These are phyloP conservation scores for Dolichallabes microphthalmus DNA, from an alignment of 2,113 vertebrate species.

Conservation along the genomic window DNA sequence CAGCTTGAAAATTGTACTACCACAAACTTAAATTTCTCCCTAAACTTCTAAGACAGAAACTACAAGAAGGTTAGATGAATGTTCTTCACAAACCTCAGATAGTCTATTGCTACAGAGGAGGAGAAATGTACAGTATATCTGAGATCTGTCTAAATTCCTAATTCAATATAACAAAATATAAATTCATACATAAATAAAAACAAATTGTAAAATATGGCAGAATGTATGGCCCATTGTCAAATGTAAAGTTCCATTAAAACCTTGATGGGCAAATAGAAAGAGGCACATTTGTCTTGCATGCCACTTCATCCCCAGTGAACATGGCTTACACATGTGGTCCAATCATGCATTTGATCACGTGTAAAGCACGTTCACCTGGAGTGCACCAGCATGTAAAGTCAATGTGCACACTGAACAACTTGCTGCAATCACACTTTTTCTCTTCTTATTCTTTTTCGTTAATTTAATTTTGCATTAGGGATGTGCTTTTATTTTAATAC, in stretches of 20 bases:
- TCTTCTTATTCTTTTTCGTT: background rate
- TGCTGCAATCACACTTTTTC: background rate
- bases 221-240: background rate
- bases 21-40: constrained; percentile 38
- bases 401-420: constrained; percentile 13
- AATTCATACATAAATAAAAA: too few relatives aligned
- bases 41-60: constrained; percentile 12
- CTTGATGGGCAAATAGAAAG: background rate
- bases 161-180: background rate
- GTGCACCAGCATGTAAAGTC: constrained; percentile 43
- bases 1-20: background rate
- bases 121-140: background rate
- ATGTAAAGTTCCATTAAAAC: background rate
- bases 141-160: background rate
- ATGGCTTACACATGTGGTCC: constrained; percentile 34
- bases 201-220: background rate
- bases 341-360: constrained; percentile 45
- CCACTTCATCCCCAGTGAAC: constrained; percentile 26
- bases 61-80: background rate
- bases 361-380: constrained; percentile 25
- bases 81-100: background rate
- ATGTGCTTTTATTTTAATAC: constrained; percentile 3
- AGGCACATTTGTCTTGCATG: constrained; percentile 44
- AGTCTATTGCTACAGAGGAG: background rate
- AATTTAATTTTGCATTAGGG: background rate